Evolutionary conservation across 2,113 vertebrate genomes (phyloP).

Genomic region (Bos taurus): DNA sequence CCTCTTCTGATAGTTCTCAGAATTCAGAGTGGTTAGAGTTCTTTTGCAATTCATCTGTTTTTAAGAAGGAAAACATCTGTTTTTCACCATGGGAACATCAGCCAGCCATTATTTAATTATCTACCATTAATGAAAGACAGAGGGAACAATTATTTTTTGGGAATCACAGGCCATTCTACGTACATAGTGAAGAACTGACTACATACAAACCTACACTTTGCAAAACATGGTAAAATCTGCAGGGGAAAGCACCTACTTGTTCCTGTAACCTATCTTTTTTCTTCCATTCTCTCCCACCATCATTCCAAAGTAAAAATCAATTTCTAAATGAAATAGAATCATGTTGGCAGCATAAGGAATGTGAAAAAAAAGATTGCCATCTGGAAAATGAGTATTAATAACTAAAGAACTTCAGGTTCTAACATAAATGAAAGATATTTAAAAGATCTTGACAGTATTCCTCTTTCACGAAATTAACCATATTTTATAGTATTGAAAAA

Average conservation of each 20-base stretch:
- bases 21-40: neutral
- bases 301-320: conserved; percentile 41
- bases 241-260: neutral
- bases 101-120: neutral
- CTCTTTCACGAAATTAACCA: conserved; percentile 8
- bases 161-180: neutral
- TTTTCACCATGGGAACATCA: neutral
- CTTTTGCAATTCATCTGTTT: neutral
- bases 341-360: conserved; percentile 41
- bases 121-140: neutral
- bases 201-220: neutral
- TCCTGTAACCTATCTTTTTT: neutral
- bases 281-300: neutral
- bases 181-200: neutral
- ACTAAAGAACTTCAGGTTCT: conserved; percentile 59
- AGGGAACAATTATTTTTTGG: neutral
- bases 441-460: conserved; percentile 32
- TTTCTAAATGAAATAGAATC: conserved; percentile 45
- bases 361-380: conserved; percentile 55
- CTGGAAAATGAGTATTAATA: conserved; percentile 69
- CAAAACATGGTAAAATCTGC: neutral
- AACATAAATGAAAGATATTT: conserved; percentile 44
- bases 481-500: neutral
- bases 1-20: neutral
- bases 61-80: conserved; percentile 1